These are phyloP conservation scores for Danionella cerebrum DNA, from an alignment of 2,113 vertebrate species.

Conservation along the genomic window DNA sequence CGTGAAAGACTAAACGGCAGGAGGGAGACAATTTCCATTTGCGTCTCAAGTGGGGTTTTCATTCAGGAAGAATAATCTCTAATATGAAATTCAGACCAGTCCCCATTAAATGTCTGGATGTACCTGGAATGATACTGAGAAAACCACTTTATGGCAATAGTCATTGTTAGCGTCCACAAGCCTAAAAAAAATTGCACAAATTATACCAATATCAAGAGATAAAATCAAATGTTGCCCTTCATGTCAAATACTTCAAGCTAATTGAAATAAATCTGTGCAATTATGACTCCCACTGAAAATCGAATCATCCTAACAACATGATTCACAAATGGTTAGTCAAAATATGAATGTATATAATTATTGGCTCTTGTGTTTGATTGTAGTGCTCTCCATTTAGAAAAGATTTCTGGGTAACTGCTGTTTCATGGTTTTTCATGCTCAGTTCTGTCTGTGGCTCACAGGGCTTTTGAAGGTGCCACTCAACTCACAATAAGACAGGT, in stretches of 20 bases:
- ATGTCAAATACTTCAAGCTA: background rate
- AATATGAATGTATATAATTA: background rate
- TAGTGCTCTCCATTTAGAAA: background rate
- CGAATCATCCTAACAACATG: background rate
- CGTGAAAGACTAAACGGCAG: background rate
- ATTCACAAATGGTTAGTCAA: background rate
- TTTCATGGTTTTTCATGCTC: background rate
- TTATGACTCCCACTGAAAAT: background rate
- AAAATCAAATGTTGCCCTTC: background rate
- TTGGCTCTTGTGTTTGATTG: background rate
- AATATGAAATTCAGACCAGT: background rate
- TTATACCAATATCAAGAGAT: too few relatives aligned
- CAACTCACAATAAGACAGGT: background rate
- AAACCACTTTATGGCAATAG: background rate
- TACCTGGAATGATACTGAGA: too few relatives aligned
- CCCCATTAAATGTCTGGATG: background rate
- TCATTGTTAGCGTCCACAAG: too few relatives aligned
- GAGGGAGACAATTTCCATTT: background rate
- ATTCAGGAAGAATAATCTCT: background rate
- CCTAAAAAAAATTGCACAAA: too few relatives aligned
- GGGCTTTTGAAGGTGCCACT: too few relatives aligned
- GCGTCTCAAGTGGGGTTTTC: background rate
- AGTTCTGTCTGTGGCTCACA: background rate
- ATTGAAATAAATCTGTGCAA: background rate
- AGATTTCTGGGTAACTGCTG: background rate